Evolutionary conservation across 2,113 vertebrate genomes (phyloP).

Genomic region (Calyptommatus sinebrachiatus): DNA sequence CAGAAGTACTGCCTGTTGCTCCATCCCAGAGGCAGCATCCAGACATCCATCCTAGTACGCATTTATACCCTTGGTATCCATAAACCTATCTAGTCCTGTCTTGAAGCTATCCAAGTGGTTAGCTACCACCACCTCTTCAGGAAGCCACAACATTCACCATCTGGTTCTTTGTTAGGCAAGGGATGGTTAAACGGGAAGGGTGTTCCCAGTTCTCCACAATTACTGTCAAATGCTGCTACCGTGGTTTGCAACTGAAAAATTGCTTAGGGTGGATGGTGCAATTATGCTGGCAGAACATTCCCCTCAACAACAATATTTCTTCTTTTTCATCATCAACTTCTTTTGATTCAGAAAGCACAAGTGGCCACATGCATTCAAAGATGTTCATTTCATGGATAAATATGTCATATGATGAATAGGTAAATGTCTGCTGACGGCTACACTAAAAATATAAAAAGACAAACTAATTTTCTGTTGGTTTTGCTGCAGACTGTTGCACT

Average conservation of each 20-base stretch:
- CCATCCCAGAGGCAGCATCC: no score
- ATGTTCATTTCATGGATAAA: constrained; percentile 8
- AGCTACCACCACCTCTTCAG: no score
- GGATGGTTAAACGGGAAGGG: not conserved
- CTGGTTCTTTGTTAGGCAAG: not conserved
- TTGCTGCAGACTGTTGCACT: not conserved
- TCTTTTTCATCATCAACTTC: not conserved
- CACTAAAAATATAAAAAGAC: constrained; percentile 6
- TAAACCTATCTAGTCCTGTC: no score
- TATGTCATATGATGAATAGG: constrained; percentile 8
- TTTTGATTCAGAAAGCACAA: not conserved
- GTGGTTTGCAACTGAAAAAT: constrained; percentile 12
- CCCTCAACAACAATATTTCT: not conserved
- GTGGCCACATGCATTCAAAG: not conserved
- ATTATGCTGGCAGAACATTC: constrained; percentile 9
- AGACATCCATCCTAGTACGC: no score
- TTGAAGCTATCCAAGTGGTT: no score
- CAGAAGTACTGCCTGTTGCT: no score
- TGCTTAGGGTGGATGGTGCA: not conserved
- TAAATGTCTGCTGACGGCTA: not conserved
- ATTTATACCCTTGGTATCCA: no score
- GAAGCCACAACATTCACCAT: no score
- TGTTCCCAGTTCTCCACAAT: not conserved
- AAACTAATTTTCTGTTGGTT: constrained; percentile 12
- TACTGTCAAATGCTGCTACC: not conserved